Evolutionary conservation across 2,113 vertebrate species (phyloP).

Genomic region (Gambusia affinis): DNA sequence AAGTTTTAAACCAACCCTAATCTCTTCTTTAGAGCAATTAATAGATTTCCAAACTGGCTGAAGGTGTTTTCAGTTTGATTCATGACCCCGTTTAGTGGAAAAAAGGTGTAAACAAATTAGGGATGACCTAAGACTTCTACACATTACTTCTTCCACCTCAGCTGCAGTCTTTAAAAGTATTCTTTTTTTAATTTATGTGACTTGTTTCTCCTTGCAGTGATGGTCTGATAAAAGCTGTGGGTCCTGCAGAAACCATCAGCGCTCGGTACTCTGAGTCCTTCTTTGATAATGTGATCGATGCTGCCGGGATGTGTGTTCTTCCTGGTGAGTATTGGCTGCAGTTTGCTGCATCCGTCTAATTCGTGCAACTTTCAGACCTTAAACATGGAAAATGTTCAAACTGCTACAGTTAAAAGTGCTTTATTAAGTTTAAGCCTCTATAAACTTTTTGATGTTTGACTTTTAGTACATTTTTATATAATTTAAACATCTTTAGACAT

Average conservation of each 20-base stretch:
- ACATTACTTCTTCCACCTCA: not conserved
- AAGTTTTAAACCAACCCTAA: too few species aligned
- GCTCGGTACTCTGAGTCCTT: slow-evolving; percentile 78
- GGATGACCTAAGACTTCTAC: not conserved
- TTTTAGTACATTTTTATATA: too few species aligned
- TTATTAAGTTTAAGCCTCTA: too few species aligned
- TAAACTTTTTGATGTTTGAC: too few species aligned
- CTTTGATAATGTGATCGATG: slow-evolving; percentile 90
- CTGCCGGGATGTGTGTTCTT: slow-evolving; percentile 90
- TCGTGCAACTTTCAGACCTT: not conserved
- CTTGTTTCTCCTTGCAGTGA: slow-evolving; percentile 77
- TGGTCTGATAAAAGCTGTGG: slow-evolving; percentile 88
- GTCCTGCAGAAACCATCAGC: slow-evolving; percentile 81
- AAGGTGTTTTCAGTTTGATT: too few species aligned
- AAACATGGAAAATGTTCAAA: not conserved
- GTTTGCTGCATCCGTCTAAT: too few species aligned
- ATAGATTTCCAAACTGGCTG: not conserved
- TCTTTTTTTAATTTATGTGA: not conserved
- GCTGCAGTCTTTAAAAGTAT: not conserved
- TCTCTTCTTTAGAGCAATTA: not conserved
- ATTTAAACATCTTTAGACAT: too few species aligned
- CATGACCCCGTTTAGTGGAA: not conserved
- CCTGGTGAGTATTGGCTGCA: slow-evolving; percentile 81
- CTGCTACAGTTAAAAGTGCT: not conserved
- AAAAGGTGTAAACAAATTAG: not conserved